Conservation (phyloP, 2,113 vertebrate species). For the Sakesphorus luctuosus region DNA sequence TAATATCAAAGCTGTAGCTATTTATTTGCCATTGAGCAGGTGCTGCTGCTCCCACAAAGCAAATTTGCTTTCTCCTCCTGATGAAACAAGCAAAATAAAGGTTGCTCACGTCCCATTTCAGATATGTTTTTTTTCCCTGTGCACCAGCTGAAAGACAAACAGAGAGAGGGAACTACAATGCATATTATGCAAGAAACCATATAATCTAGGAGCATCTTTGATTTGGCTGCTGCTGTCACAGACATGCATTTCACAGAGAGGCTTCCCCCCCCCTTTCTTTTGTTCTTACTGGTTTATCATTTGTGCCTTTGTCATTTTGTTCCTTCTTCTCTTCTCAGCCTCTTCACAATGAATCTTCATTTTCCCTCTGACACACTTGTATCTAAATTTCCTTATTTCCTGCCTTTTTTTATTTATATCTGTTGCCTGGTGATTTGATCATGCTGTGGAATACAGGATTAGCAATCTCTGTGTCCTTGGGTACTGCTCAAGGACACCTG, state of each 20-base stretch:
- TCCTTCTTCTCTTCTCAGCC: conserved; percentile 70
- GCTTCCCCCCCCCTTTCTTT: not conserved
- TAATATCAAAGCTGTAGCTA: conserved; percentile 56
- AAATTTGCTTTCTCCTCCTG: conserved; percentile 72
- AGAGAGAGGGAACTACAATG: conserved; percentile 65
- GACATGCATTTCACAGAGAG: conserved; percentile 42
- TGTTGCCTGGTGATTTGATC: conserved; percentile 96
- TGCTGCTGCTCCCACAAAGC: conserved; percentile 73
- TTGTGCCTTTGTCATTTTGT: conserved; percentile 70
- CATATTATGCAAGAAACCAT: conserved; percentile 79
- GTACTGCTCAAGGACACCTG: conserved; percentile 93
- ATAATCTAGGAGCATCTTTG: conserved; percentile 76
- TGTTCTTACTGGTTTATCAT: conserved; percentile 66
- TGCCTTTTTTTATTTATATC: conserved; percentile 95
- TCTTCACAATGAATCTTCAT: conserved; percentile 96
- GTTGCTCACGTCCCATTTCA: conserved; percentile 80
- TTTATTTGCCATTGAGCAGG: conserved; percentile 70
- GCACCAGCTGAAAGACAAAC: conserved; percentile 43
- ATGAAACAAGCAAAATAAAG: conserved; percentile 69
- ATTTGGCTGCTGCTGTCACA: conserved; percentile 65
- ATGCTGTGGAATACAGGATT: conserved; percentile 94
- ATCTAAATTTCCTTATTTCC: conserved; percentile 96
- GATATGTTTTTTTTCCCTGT: conserved; percentile 62
- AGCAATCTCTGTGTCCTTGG: conserved; percentile 91
- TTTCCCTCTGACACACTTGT: conserved; percentile 92